Conservation (phyloP, 2,888 invertebrate genomes). For the Callinectes sapidus region DNA sequence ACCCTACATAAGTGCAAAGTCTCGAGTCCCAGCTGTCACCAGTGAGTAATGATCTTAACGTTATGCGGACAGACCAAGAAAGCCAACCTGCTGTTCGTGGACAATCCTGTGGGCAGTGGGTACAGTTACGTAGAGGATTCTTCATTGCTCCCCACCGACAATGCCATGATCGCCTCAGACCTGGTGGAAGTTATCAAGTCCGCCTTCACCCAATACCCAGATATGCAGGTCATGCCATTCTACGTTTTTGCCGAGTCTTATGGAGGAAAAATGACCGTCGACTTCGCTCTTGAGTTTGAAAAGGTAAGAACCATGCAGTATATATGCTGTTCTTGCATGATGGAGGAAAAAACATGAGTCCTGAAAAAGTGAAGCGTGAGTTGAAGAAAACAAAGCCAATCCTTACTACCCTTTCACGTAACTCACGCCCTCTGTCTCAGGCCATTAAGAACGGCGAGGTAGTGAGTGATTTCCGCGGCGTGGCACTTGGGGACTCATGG, state of each 20-base stretch:
- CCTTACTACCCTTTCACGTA: background rate
- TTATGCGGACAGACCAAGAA: slow-evolving; percentile 65
- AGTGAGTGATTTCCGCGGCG: slow-evolving; percentile 84
- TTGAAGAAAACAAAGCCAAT: background rate
- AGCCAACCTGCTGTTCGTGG: slow-evolving; percentile 73
- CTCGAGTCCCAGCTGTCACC: background rate
- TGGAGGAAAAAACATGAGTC: background rate
- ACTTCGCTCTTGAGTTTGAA: slow-evolving; percentile 70
- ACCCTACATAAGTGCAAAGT: background rate
- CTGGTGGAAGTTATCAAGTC: slow-evolving; percentile 76
- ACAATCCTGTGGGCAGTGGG: slow-evolving; percentile 77
- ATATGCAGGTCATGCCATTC: slow-evolving; percentile 75
- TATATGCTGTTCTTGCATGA: background rate
- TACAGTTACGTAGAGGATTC: slow-evolving; percentile 77
- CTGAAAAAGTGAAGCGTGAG: background rate
- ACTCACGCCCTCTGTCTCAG: slow-evolving; percentile 75
- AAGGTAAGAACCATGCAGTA: slow-evolving; percentile 40
- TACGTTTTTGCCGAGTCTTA: slow-evolving; percentile 75
- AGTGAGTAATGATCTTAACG: background rate
- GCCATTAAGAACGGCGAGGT: slow-evolving; percentile 82
- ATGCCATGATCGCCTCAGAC: slow-evolving; percentile 76
- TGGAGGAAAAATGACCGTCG: slow-evolving; percentile 72
- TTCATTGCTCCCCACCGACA: slow-evolving; percentile 75
- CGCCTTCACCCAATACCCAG: slow-evolving; percentile 76
- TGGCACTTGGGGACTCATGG: slow-evolving; percentile 93